Evolutionary conservation across 2,888 invertebrate species (phyloP).

Genomic region (Apoda limacodes): DNA sequence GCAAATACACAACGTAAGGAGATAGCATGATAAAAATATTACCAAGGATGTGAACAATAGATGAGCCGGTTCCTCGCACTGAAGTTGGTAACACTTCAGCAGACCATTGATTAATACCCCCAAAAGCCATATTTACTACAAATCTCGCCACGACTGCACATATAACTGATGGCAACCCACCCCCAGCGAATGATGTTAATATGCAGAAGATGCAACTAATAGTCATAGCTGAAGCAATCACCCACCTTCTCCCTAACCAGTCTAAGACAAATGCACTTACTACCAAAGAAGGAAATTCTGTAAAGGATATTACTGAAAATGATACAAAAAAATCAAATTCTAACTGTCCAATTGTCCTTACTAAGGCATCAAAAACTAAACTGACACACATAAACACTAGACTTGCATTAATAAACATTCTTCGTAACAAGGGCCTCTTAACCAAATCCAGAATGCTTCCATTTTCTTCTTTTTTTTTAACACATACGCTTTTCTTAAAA

Average conservation of each 20-base stretch:
- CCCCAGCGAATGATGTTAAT: conserved; percentile 30
- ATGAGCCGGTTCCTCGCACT: conserved; percentile 39
- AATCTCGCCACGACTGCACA: conserved; percentile 46
- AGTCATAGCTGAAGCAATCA: conserved; percentile 22
- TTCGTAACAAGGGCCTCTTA: conserved; percentile 31
- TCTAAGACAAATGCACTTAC: conserved; percentile 41
- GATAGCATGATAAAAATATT: conserved; percentile 37
- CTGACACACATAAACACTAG: conserved; percentile 34
- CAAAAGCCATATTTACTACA: conserved; percentile 36
- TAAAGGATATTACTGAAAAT: conserved; percentile 41
- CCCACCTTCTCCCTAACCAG: conserved; percentile 33
- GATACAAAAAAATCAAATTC: conserved; percentile 46
- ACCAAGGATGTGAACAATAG: conserved; percentile 39
- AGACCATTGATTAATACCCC: conserved; percentile 39
- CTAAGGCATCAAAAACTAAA: conserved; percentile 39
- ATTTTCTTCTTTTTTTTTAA: conserved; percentile 18
- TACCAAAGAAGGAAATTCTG: conserved; percentile 42
- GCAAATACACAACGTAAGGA: conserved; percentile 45
- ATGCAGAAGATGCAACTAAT: conserved; percentile 31
- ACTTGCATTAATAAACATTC: conserved; percentile 34
- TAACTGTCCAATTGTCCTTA: conserved; percentile 37
- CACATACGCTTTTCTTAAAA: conserved; percentile 26
- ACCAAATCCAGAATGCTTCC: conserved; percentile 25
- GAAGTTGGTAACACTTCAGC: conserved; percentile 46
- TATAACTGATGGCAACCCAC: conserved; percentile 35